These are phyloP conservation scores for Eutolmus rufibarbis DNA, from an alignment of 2,888 invertebrate species.

Conservation along the genomic window DNA sequence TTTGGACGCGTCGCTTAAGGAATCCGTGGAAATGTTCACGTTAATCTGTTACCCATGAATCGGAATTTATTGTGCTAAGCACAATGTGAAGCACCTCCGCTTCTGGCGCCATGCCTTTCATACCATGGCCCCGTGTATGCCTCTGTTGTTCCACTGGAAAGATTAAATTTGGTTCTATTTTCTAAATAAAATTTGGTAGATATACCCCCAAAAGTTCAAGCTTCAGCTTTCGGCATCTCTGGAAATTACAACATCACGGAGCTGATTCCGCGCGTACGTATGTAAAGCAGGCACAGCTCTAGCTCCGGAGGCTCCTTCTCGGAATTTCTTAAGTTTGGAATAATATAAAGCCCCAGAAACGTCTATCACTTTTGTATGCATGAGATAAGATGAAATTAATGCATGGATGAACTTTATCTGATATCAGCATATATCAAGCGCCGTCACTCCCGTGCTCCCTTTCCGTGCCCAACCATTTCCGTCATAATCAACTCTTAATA, in stretches of 20 bases:
- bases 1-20: background rate
- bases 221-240: background rate
- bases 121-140: background rate
- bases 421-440: conserved; percentile 44
- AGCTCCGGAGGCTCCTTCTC: background rate
- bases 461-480: background rate
- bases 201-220: background rate
- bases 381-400: conserved; percentile 46
- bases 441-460: background rate
- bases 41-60: background rate
- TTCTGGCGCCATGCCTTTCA: background rate
- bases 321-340: conserved; percentile 30
- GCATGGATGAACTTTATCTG: conserved; percentile 45
- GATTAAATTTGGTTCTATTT: background rate
- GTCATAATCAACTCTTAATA: conserved; percentile 36
- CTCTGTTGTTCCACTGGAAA: background rate
- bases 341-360: conserved; percentile 36
- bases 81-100: background rate
- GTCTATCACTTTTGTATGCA: conserved; percentile 45
- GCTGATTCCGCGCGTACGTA: background rate
- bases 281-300: conserved; percentile 11
- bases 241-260: background rate
- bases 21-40: background rate
- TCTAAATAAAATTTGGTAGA: background rate
- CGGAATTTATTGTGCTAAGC: background rate